Percentiles rank a stretch among this genome's conserved stretches.
Evolutionary conservation across 2,797 vertebrate species (phyloP).

Genomic region (Aphelocoma californica): DNA sequence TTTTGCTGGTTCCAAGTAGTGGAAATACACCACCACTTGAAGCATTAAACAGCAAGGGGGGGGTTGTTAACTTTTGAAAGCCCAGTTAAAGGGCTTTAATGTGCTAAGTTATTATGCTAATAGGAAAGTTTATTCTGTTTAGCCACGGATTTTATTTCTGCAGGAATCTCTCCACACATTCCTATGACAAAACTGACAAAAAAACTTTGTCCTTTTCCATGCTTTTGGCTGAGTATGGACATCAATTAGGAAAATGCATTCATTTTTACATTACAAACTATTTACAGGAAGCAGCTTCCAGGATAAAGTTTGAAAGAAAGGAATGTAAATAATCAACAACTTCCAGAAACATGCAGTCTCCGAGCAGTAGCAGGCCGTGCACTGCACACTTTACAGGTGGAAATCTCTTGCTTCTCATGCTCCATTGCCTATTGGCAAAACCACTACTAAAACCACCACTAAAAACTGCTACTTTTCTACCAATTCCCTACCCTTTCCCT

Average conservation of each 20-base stretch:
- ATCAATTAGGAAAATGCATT: neutral
- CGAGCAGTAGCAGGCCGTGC: neutral
- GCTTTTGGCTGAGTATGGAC: neutral
- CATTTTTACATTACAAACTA: neutral
- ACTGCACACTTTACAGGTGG: neutral
- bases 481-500: neutral
- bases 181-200: neutral
- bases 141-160: neutral
- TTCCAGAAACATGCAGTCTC: neutral
- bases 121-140: neutral
- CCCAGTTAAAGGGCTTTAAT: neutral
- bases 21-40: neutral
- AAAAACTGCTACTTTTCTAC: neutral
- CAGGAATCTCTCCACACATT: neutral
- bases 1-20: neutral
- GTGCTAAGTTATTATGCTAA: neutral
- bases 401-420: neutral
- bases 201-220: neutral
- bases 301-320: constrained; percentile 1
- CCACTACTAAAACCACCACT: no score
- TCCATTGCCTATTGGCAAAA: neutral
- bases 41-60: neutral
- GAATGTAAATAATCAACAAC: constrained; percentile 41
- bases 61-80: neutral
- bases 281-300: constrained; percentile 31